phyloP scores from a whole-genome alignment of 2,888 invertebrate genomes.

The Brachyptera risi region DNA sequence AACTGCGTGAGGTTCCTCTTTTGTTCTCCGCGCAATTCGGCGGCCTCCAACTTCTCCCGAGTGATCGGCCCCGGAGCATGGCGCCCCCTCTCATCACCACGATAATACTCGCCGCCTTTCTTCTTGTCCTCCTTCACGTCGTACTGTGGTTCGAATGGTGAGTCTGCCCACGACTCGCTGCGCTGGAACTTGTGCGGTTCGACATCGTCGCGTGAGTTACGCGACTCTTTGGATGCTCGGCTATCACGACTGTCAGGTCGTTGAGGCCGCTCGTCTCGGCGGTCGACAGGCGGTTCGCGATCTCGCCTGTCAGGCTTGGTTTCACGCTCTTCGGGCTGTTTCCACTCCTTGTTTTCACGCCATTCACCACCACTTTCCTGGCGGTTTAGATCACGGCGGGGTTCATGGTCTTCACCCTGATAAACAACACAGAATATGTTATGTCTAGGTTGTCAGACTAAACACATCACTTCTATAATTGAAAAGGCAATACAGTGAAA shows the following conservation, averaged over 20 bases:
- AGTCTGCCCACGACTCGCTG: conserved; percentile 50
- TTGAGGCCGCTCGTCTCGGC: too few relatives aligned
- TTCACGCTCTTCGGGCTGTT: conserved; percentile 8
- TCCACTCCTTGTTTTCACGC: conserved; percentile 28
- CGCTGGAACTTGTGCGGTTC: not conserved
- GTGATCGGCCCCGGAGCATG: conserved; percentile 58
- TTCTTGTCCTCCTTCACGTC: conserved; percentile 39
- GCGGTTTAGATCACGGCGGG: conserved; percentile 13
- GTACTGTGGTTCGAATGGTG: conserved; percentile 43
- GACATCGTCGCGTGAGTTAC: conserved; percentile 44
- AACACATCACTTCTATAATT: too few relatives aligned
- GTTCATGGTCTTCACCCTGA: conserved; percentile 23
- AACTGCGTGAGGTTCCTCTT: conserved; percentile 51
- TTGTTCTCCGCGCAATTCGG: conserved; percentile 47
- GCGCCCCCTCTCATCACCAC: conserved; percentile 19
- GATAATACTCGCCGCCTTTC: conserved; percentile 36
- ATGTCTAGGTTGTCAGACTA: too few relatives aligned
- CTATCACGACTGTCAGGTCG: conserved; percentile 57
- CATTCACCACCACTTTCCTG: conserved; percentile 24
- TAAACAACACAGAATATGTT: too few relatives aligned
- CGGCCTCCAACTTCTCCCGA: conserved; percentile 56
- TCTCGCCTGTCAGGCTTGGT: conserved; percentile 33
- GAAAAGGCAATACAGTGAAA: too few relatives aligned
- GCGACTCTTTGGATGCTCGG: conserved; percentile 52
- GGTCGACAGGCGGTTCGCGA: conserved; percentile 35